Evolutionary conservation across 2,888 invertebrate species (phyloP).

Genomic region (Drosophila nr. perissopoda): DNA sequence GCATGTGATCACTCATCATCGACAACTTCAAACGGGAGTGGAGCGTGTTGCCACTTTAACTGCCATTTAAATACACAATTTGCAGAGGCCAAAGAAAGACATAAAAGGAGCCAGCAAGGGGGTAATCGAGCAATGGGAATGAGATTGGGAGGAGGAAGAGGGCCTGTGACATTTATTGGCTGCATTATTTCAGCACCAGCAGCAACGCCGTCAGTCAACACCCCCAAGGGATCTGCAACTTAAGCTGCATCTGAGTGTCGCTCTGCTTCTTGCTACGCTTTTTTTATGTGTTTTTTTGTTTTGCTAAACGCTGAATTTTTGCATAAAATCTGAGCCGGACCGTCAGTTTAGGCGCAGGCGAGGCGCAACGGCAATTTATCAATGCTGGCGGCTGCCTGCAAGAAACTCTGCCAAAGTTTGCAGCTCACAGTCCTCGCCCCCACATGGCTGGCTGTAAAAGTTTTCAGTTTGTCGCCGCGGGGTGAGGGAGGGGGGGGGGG

Average conservation of each 20-base stretch:
- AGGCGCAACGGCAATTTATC: slow-evolving; percentile 69
- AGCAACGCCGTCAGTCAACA: slow-evolving; percentile 69
- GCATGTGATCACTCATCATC: slow-evolving; percentile 61
- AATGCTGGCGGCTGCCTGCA: slow-evolving; percentile 63
- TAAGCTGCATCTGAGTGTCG: slow-evolving; percentile 33
- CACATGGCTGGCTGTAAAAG: slow-evolving; percentile 53
- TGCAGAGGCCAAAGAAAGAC: slow-evolving; percentile 57
- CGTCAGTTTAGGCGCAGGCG: slow-evolving; percentile 53
- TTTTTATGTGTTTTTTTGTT: slow-evolving; percentile 6
- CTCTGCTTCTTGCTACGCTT: background rate
- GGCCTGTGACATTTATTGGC: slow-evolving; percentile 75
- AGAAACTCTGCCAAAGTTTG: slow-evolving; percentile 36
- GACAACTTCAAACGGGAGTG: slow-evolving; percentile 74
- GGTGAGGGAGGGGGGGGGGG: too few species aligned
- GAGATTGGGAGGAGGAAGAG: background rate
- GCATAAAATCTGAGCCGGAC: slow-evolving; percentile 67
- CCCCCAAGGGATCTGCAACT: slow-evolving; percentile 68
- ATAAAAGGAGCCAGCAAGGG: slow-evolving; percentile 60
- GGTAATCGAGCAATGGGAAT: background rate
- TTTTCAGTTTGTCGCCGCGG: slow-evolving; percentile 67
- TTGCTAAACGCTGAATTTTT: slow-evolving; percentile 50
- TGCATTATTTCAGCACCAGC: slow-evolving; percentile 76
- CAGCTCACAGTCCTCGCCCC: slow-evolving; percentile 13
- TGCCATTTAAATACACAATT: slow-evolving; percentile 80
- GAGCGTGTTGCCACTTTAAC: slow-evolving; percentile 81